A percentile compares a stretch with the other conserved stretches of the same genome.
phyloP scores from a whole-genome alignment of 2,888 invertebrate species.

The Agelastica alni region DNA sequence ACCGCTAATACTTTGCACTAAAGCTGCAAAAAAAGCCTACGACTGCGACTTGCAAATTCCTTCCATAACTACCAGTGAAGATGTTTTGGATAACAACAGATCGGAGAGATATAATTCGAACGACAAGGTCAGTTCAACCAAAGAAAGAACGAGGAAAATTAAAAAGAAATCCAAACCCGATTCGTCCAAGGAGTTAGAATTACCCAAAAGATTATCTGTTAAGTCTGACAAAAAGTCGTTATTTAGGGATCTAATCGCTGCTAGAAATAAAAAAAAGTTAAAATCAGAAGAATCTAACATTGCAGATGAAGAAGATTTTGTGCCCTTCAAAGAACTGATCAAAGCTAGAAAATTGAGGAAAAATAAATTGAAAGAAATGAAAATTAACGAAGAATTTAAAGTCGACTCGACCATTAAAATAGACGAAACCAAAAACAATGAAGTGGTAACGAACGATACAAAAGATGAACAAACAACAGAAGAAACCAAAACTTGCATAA shows the following conservation, averaged over 20 bases:
- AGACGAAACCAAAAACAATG: conserved; percentile 26
- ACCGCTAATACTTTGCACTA: conserved; percentile 37
- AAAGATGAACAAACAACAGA: neutral
- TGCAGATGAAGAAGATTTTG: conserved; percentile 35
- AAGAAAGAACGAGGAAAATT: conserved; percentile 21
- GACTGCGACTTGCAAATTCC: conserved; percentile 40
- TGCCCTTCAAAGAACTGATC: conserved; percentile 41
- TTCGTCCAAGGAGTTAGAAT: conserved; percentile 20
- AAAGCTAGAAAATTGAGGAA: conserved; percentile 42
- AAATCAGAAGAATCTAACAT: conserved; percentile 8
- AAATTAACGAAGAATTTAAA: conserved; percentile 27
- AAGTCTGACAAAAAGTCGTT: conserved; percentile 21
- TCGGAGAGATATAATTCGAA: conserved; percentile 14
- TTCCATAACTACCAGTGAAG: conserved; percentile 39
- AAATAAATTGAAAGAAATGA: conserved; percentile 35
- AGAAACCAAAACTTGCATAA: neutral
- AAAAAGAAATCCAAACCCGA: conserved; percentile 18
- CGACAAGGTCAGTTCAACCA: conserved; percentile 34
- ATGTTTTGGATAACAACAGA: conserved; percentile 29
- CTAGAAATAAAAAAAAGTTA: conserved; percentile 19
- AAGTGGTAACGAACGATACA: conserved; percentile 4
- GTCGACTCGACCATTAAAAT: conserved; percentile 33
- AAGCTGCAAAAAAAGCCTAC: conserved; percentile 47
- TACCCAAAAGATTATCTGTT: conserved; percentile 4
- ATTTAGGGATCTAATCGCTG: conserved; percentile 13